Percentiles rank a stretch among this genome's conserved stretches.
Conservation (phyloP, 2,888 invertebrate genomes). For the Euphydryas editha region DNA sequence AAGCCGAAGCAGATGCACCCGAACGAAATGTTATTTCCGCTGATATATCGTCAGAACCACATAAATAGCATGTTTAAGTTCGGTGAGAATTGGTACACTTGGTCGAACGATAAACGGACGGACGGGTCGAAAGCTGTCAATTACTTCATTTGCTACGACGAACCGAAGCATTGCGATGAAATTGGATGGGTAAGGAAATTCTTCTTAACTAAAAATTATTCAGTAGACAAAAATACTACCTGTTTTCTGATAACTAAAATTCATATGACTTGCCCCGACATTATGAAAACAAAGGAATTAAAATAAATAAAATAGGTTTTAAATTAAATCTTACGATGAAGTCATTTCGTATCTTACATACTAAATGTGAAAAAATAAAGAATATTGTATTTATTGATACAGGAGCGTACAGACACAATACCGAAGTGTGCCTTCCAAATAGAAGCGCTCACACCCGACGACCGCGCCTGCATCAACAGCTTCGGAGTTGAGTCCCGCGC, state of each 20-base stretch:
- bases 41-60: conserved; percentile 72
- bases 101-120: conserved; percentile 69
- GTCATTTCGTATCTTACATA: too few relatives aligned
- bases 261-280: too few relatives aligned
- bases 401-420: conserved; percentile 69
- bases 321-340: too few relatives aligned
- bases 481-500: conserved; percentile 68
- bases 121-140: conserved; percentile 70
- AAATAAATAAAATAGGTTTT: too few relatives aligned
- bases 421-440: conserved; percentile 78
- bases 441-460: conserved; percentile 69
- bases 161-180: conserved; percentile 76
- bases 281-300: too few relatives aligned
- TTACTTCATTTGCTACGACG: conserved; percentile 75
- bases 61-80: conserved; percentile 79
- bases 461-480: conserved; percentile 72
- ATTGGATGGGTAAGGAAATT: conserved; percentile 71
- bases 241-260: too few relatives aligned
- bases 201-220: background rate
- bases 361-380: background rate
- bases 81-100: conserved; percentile 77
- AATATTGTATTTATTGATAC: conserved; percentile 19
- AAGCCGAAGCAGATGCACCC: conserved; percentile 64
- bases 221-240: too few relatives aligned
- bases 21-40: conserved; percentile 72